Evolutionary conservation across 1,140 invertebrate genomes (phyloP).

Genomic region (Psix sp.): DNA sequence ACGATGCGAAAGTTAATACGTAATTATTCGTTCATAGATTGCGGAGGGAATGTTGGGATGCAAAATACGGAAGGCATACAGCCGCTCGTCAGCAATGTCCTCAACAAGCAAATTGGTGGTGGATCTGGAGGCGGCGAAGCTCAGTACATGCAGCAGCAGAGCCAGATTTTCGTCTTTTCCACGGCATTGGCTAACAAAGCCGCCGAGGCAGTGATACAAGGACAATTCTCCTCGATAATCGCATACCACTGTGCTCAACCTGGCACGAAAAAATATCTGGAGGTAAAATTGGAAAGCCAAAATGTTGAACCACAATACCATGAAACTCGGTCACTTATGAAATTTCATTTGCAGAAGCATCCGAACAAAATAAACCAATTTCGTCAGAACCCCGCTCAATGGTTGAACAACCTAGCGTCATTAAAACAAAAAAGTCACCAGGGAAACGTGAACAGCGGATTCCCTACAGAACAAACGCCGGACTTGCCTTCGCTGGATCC

Average conservation of each 20-base stretch:
- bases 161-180: slow-evolving; percentile 98
- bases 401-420: slow-evolving; percentile 87
- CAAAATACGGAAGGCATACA: slow-evolving; percentile 80
- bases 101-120: slow-evolving; percentile 87
- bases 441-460: slow-evolving; percentile 71
- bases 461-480: slow-evolving; percentile 72
- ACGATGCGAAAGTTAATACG: slow-evolving; percentile 4
- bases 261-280: slow-evolving; percentile 94
- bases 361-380: slow-evolving; percentile 92
- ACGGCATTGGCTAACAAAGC: slow-evolving; percentile 95
- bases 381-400: slow-evolving; percentile 88
- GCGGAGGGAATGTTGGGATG: slow-evolving; percentile 65
- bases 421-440: slow-evolving; percentile 83
- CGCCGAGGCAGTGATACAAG: slow-evolving; percentile 92
- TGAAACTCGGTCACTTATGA: no score
- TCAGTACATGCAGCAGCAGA: slow-evolving; percentile 96
- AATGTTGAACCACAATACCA: no score
- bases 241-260: slow-evolving; percentile 97
- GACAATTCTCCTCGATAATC: slow-evolving; percentile 94
- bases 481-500: slow-evolving; percentile 75
- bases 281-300: slow-evolving; percentile 82
- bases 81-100: slow-evolving; percentile 85
- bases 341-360: slow-evolving; percentile 89
- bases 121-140: slow-evolving; percentile 82
- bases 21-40: slow-evolving; percentile 58